Percentiles rank a stretch among this genome's conserved stretches.
Conservation (phyloP, 1,140 invertebrate species). For the Vanessa tameamea region DNA sequence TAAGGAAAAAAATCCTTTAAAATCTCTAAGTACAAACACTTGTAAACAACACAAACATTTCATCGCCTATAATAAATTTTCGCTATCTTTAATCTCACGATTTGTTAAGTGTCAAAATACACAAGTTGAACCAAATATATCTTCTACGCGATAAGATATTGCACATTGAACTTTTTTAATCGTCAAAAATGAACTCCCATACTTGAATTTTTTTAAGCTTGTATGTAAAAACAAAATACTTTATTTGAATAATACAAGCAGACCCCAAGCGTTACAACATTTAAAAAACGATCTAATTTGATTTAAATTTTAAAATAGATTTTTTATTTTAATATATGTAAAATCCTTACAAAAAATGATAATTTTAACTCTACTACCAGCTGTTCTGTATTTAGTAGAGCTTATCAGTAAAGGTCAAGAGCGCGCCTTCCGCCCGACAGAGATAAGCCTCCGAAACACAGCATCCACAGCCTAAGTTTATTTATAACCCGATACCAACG, state of each 20-base stretch:
- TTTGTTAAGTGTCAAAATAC: constrained; percentile 56
- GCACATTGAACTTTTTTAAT: neutral
- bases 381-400: constrained; percentile 55
- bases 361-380: constrained; percentile 7
- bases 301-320: constrained; percentile 1
- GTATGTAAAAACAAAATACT: too few relatives aligned
- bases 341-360: constrained; percentile 5
- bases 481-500: constrained; percentile 23
- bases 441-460: constrained; percentile 50
- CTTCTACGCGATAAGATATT: constrained; percentile 20
- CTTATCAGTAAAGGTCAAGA: constrained; percentile 74
- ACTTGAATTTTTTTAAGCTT: too few relatives aligned
- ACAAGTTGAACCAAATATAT: constrained; percentile 34
- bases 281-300: too few relatives aligned
- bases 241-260: too few relatives aligned
- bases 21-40: neutral
- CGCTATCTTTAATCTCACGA: constrained; percentile 26
- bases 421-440: constrained; percentile 70
- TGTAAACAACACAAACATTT: constrained; percentile 18
- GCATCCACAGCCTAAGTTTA: constrained; percentile 50
- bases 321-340: constrained; percentile 7
- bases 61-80: constrained; percentile 23
- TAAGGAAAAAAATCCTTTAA: neutral
- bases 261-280: too few relatives aligned
- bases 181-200: neutral